Evolutionary conservation across 1,140 invertebrate species (phyloP).

Genomic region (Drosophila kikkawai): DNA sequence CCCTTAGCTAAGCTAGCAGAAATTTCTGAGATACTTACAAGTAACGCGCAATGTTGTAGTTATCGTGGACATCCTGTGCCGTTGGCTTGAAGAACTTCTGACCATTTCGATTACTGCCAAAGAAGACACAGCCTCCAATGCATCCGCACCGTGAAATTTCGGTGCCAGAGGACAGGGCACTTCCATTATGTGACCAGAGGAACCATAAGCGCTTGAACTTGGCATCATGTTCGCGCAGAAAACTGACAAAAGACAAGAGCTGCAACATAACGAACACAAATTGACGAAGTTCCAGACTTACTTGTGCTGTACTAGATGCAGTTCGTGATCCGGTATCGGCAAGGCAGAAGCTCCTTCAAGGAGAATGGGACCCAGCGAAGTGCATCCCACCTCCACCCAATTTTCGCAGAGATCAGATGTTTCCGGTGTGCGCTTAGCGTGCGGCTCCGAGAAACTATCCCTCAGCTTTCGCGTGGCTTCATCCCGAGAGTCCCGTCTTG

Average conservation of each 20-base stretch:
- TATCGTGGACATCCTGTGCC: constrained; percentile 91
- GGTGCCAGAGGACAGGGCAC: constrained; percentile 63
- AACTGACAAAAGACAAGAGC: constrained; percentile 85
- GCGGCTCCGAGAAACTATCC: constrained; percentile 70
- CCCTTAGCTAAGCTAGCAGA: neutral
- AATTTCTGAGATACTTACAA: constrained; percentile 85
- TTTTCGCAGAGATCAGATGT: constrained; percentile 86
- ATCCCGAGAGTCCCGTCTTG: constrained; percentile 75
- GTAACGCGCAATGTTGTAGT: constrained; percentile 92
- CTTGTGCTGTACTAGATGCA: constrained; percentile 92
- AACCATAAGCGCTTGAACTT: constrained; percentile 96
- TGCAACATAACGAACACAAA: neutral
- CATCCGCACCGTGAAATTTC: constrained; percentile 93
- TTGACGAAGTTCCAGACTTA: constrained; percentile 57
- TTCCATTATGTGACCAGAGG: constrained; percentile 92
- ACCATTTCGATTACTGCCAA: constrained; percentile 95
- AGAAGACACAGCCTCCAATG: constrained; percentile 97
- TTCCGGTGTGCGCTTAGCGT: constrained; percentile 69
- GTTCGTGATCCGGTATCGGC: constrained; percentile 90
- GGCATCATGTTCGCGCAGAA: constrained; percentile 95
- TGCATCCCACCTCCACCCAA: constrained; percentile 97
- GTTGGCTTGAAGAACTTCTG: constrained; percentile 94
- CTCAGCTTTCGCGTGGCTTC: constrained; percentile 68
- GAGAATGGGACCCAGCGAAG: constrained; percentile 94
- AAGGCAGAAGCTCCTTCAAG: constrained; percentile 96